Conservation (phyloP, 2,888 invertebrate species). For the Drosophila aldrichi region DNA sequence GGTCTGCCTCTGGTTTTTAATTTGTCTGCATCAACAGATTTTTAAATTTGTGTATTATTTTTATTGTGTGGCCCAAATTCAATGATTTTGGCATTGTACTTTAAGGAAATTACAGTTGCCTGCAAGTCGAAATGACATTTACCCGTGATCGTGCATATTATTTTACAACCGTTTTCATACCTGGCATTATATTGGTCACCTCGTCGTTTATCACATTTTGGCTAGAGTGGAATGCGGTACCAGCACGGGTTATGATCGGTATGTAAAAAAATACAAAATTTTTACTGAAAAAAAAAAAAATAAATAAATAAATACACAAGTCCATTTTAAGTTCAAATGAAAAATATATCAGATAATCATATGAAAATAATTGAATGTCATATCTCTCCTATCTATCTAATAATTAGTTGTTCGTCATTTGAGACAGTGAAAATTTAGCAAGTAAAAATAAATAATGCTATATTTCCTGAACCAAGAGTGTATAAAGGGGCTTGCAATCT, state of each 20-base stretch:
- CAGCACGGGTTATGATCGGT: constrained; percentile 98
- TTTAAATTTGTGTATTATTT: constrained; percentile 44
- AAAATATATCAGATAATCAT: neutral
- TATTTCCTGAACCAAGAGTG: neutral
- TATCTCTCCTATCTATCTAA: neutral
- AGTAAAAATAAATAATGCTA: neutral
- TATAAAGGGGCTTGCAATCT: neutral
- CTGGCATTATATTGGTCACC: constrained; percentile 97
- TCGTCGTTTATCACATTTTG: constrained; percentile 99
- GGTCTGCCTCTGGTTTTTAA: constrained; percentile 30
- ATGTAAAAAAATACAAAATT: constrained; percentile 85
- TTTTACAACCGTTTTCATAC: constrained; percentile 98
- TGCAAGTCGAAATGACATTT: constrained; percentile 96
- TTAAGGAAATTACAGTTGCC: constrained; percentile 97
- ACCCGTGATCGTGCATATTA: constrained; percentile 98
- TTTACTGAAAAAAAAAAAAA: neutral
- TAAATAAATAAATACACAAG: too few species aligned
- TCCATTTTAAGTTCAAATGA: neutral
- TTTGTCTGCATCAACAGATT: constrained; percentile 44
- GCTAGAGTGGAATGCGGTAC: constrained; percentile 98
- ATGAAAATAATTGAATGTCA: neutral
- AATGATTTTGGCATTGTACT: constrained; percentile 68
- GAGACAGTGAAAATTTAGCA: constrained; percentile 4
- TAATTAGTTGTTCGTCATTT: neutral
- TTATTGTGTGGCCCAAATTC: constrained; percentile 46